Base-by-base conservation (phyloP, 2,888 invertebrate genomes). In the Molanna angustata region DNA sequence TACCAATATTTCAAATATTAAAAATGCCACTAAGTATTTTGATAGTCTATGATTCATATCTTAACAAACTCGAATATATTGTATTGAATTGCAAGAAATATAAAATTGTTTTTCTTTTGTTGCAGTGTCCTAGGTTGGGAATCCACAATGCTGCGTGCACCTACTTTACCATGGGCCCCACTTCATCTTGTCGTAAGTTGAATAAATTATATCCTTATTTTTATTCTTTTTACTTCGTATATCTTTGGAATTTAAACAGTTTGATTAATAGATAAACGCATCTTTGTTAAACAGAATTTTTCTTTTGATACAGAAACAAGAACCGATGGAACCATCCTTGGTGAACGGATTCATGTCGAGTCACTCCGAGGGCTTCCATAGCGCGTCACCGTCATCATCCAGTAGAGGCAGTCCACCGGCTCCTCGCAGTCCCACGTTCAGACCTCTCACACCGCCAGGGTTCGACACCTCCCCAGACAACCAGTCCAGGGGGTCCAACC, bases 361-460 rank as follows among this genome's bases (percentile, higher is more conserved):
- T 61, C 80, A 79, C 61, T 80, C 80, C n/a, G 81, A 81, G 61
- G 76, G 76, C 2, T 79, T 80, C 62, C 79, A 78, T 61, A 80
- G 80, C 55, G 78, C 80, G 0, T 82, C 82, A 0, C 82, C 82
- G 0, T 79, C 78, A 1, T 79, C 79, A 7, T 80, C 80, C 47
- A 76, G 76, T 61, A 76, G 76, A 59, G 76, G 77, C 59, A 77
- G 76, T 0, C 74, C 73, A 60, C 73, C 72, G 0, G 73, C 72
- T 47, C 74, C 74, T 59, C 64, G 67, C 2, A 63, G 72, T 2
- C 69, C 72, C 0, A 40, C 46, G 14, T 83, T 83, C 62, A 82
- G 74, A 62, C 74, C 82, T 0, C 71, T 84, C 31, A 83, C 84
- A 4, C 84, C 84, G 1, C 83, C 83, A 0, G 80, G 80, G 4